Evolutionary conservation across 2,888 invertebrate species (phyloP).

Genomic region (Phyllotreta striolata): DNA sequence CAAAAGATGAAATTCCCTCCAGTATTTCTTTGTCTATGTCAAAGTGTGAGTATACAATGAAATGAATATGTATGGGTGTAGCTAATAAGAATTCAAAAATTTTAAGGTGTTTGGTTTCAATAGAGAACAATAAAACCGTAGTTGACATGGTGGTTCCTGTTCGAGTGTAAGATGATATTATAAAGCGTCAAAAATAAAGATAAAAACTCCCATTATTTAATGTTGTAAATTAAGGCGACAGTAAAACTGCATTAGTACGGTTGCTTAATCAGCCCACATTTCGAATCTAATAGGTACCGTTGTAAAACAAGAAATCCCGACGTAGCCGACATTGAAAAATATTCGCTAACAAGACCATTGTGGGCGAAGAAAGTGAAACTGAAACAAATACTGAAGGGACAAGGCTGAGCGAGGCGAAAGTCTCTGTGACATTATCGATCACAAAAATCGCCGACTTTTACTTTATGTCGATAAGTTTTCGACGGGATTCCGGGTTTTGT

Average conservation of each 20-base stretch:
- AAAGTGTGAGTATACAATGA: slow-evolving; percentile 17
- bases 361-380: slow-evolving; percentile 30
- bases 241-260: not conserved
- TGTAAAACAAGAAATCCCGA: slow-evolving; percentile 5
- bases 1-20: slow-evolving; percentile 15
- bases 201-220: too few relatives aligned
- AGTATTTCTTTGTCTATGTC: slow-evolving; percentile 14
- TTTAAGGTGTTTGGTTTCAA: slow-evolving; percentile 31
- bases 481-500: too few relatives aligned
- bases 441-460: slow-evolving; percentile 23
- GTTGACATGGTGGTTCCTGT: slow-evolving; percentile 1
- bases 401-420: slow-evolving; percentile 23
- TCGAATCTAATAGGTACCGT: slow-evolving; percentile 4
- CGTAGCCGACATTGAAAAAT: slow-evolving; percentile 20
- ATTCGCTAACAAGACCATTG: slow-evolving; percentile 17
- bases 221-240: too few relatives aligned
- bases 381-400: slow-evolving; percentile 19
- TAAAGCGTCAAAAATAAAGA: not conserved
- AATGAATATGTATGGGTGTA: slow-evolving; percentile 27
- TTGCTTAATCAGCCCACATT: slow-evolving; percentile 1
- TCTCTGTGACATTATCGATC: slow-evolving; percentile 14
- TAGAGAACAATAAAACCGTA: not conserved
- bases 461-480: slow-evolving; percentile 4
- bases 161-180: slow-evolving; percentile 7
- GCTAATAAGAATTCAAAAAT: slow-evolving; percentile 30